phyloP scores from a whole-genome alignment of 2,797 vertebrate genomes.

The Periophthalmus magnuspinnatus region DNA sequence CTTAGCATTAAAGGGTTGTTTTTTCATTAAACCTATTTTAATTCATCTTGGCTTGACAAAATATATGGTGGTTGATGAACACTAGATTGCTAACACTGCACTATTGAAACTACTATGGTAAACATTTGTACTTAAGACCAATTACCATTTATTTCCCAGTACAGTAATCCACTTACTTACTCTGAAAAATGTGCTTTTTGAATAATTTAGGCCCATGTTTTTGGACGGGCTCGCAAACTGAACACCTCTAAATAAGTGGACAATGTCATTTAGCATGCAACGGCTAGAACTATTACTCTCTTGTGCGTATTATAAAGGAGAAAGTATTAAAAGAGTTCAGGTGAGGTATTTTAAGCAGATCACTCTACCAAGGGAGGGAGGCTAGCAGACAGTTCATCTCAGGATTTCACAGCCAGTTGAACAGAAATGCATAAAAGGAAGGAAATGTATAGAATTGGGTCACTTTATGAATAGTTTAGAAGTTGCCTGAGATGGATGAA shows the following conservation, averaged over 20 bases:
- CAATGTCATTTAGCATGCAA: background rate
- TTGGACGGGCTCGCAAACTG: background rate
- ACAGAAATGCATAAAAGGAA: conserved; percentile 22
- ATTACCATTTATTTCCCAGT: background rate
- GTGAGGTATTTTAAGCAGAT: conserved; percentile 12
- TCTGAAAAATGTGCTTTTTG: background rate
- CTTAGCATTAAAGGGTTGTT: no score
- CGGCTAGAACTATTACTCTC: conserved; percentile 17
- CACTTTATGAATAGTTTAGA: conserved; percentile 29
- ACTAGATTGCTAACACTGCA: background rate
- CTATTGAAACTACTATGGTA: background rate
- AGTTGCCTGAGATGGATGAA: conserved; percentile 3
- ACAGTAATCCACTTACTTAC: background rate
- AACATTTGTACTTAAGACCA: background rate
- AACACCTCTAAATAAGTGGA: background rate
- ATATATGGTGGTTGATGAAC: background rate
- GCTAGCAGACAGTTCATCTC: conserved; percentile 30
- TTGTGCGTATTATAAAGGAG: conserved; percentile 27
- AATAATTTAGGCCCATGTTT: background rate
- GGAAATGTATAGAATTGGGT: conserved; percentile 34
- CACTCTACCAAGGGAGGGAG: conserved; percentile 10
- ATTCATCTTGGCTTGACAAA: background rate
- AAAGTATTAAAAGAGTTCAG: conserved; percentile 8
- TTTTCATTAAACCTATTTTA: no score
- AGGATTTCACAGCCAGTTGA: conserved; percentile 31